A percentile compares a stretch with the other conserved stretches of the same genome.
phyloP scores from a whole-genome alignment of 2,113 vertebrate genomes.

The Thunnus thynnus region DNA sequence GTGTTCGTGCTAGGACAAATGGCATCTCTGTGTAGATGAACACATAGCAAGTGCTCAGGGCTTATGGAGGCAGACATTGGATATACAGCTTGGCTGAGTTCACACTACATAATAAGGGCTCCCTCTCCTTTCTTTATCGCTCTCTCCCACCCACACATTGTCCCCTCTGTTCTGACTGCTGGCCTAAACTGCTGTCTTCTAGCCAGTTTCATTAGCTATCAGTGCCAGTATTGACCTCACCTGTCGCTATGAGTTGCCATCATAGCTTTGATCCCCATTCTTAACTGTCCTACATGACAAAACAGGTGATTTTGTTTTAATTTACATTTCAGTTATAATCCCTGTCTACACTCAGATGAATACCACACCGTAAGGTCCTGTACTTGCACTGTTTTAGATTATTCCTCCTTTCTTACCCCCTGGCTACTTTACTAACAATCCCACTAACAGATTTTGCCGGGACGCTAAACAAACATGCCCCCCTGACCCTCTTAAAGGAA shows the following conservation, averaged over 20 bases:
- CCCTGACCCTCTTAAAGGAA: constrained; percentile 51
- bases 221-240: constrained; percentile 13
- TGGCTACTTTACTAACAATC: constrained; percentile 17
- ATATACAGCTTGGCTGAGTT: constrained; percentile 72
- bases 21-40: constrained; percentile 68
- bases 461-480: constrained; percentile 45
- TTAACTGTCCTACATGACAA: neutral
- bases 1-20: constrained; percentile 62
- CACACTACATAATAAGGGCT: constrained; percentile 61
- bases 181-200: constrained; percentile 29
- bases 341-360: too few species aligned
- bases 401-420: constrained; percentile 1
- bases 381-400: constrained; percentile 19
- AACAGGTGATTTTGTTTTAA: neutral
- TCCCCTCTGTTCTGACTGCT: constrained; percentile 44
- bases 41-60: constrained; percentile 72
- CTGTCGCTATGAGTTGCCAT: neutral
- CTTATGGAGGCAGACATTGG: constrained; percentile 72
- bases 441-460: constrained; percentile 20
- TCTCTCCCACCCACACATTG: constrained; percentile 37
- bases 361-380: neutral
- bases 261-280: neutral
- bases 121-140: constrained; percentile 43
- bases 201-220: constrained; percentile 36
- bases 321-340: neutral